Evolutionary conservation across 2,888 invertebrate genomes (phyloP).

Genomic region (Folsomia candida): DNA sequence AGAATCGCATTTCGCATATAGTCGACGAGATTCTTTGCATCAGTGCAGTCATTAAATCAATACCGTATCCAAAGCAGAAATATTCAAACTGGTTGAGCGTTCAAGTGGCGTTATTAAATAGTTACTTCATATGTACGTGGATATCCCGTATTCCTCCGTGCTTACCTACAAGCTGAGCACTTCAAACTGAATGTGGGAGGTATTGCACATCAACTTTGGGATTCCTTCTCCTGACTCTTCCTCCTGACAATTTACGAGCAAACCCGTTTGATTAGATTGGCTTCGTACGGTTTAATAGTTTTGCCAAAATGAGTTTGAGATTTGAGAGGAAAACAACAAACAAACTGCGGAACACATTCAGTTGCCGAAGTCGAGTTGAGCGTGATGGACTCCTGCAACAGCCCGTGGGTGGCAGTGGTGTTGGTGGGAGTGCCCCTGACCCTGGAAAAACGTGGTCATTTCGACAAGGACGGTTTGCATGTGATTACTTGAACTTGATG

Average conservation of each 20-base stretch:
- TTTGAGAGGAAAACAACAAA: conserved; percentile 47
- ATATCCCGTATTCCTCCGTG: not conserved
- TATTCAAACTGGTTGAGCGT: not conserved
- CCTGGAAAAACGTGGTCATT: conserved; percentile 35
- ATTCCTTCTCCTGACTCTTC: not conserved
- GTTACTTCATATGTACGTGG: too few species aligned
- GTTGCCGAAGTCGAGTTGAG: conserved; percentile 37
- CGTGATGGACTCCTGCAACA: conserved; percentile 27
- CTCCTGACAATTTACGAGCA: not conserved
- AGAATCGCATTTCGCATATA: too few species aligned
- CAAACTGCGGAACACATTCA: conserved; percentile 41
- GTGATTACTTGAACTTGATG: conserved; percentile 49
- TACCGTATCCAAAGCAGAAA: conserved; percentile 10
- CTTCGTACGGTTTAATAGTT: not conserved
- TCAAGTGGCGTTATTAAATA: too few species aligned
- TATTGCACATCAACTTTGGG: not conserved
- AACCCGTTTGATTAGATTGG: not conserved
- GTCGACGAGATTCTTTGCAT: not conserved
- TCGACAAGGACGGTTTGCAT: conserved; percentile 47
- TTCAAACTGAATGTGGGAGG: not conserved
- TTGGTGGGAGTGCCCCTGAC: not conserved
- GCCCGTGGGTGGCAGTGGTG: not conserved
- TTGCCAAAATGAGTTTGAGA: conserved; percentile 48
- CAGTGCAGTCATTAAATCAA: conserved; percentile 7
- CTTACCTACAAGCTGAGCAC: too few species aligned